A percentile compares a stretch with the other conserved stretches of the same genome.
These are phyloP conservation scores for Zenarchopterus dispar DNA, from an alignment of 2,797 vertebrate genomes.

Conservation along the genomic window DNA sequence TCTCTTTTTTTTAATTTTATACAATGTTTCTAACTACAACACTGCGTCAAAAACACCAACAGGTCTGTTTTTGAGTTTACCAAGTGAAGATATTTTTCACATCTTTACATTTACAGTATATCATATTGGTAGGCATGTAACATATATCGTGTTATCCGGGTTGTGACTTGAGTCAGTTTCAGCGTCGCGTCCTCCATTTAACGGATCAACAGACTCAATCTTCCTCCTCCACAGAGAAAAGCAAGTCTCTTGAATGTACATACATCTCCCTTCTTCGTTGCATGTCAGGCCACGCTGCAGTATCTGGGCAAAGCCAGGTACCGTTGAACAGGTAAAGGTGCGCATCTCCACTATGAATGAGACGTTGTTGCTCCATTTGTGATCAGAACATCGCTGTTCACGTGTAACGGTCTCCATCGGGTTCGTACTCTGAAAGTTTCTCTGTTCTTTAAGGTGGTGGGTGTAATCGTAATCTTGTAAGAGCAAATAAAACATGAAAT, in stretches of 20 bases:
- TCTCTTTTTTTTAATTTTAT: slow-evolving; percentile 47
- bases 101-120: slow-evolving; percentile 83
- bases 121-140: slow-evolving; percentile 77
- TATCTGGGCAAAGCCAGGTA: slow-evolving; percentile 39
- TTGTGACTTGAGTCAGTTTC: slow-evolving; percentile 82
- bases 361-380: slow-evolving; percentile 34
- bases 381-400: slow-evolving; percentile 30
- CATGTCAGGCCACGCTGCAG: slow-evolving; percentile 43
- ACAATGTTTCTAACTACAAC: slow-evolving; percentile 75
- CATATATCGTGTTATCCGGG: slow-evolving; percentile 50
- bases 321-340: slow-evolving; percentile 55
- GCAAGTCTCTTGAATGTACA: slow-evolving; percentile 50
- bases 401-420: slow-evolving; percentile 61
- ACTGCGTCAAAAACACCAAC: slow-evolving; percentile 82
- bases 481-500: slow-evolving; percentile 77
- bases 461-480: slow-evolving; percentile 85
- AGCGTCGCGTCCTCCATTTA: slow-evolving; percentile 71
- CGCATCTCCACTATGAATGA: slow-evolving; percentile 45
- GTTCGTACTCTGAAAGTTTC: slow-evolving; percentile 79
- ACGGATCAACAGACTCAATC: slow-evolving; percentile 79
- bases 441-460: slow-evolving; percentile 85
- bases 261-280: slow-evolving; percentile 42
- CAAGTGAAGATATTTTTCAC: slow-evolving; percentile 93
- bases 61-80: slow-evolving; percentile 86
- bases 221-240: slow-evolving; percentile 51